Evolutionary conservation across 2,113 vertebrate genomes (phyloP).

Genomic region (Aldabrachelys gigantea): DNA sequence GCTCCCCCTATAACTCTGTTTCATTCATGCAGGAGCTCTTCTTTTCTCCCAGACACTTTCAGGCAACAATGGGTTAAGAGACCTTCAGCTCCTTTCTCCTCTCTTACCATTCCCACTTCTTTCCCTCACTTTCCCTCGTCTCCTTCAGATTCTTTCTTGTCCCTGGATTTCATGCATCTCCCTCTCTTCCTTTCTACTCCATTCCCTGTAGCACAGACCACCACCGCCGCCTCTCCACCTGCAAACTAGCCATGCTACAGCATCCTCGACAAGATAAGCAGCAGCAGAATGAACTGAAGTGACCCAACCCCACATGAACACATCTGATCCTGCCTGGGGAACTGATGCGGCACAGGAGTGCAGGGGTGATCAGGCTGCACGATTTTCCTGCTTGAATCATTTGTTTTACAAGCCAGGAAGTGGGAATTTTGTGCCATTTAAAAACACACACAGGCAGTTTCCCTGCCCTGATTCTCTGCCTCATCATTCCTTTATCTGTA

Average conservation of each 20-base stretch:
- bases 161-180: not conserved
- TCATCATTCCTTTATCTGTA: not conserved
- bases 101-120: not conserved
- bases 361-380: not conserved
- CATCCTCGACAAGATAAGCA: not conserved
- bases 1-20: not conserved
- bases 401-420: not conserved
- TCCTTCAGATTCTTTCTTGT: not conserved
- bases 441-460: not conserved
- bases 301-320: not conserved
- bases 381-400: not conserved
- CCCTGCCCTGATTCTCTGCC: not conserved
- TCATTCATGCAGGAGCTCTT: not conserved
- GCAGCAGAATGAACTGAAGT: not conserved
- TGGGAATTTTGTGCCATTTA: not conserved
- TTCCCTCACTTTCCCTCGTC: not conserved
- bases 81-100: not conserved
- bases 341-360: not conserved
- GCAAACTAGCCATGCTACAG: not conserved
- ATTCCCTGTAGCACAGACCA: not conserved
- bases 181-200: not conserved
- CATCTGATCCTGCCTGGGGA: not conserved
- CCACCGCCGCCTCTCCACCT: not conserved
- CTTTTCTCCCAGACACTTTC: not conserved
- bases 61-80: not conserved